These are phyloP conservation scores for Eudyptes chrysolophus DNA, from an alignment of 2,113 vertebrate species.

Conservation along the genomic window DNA sequence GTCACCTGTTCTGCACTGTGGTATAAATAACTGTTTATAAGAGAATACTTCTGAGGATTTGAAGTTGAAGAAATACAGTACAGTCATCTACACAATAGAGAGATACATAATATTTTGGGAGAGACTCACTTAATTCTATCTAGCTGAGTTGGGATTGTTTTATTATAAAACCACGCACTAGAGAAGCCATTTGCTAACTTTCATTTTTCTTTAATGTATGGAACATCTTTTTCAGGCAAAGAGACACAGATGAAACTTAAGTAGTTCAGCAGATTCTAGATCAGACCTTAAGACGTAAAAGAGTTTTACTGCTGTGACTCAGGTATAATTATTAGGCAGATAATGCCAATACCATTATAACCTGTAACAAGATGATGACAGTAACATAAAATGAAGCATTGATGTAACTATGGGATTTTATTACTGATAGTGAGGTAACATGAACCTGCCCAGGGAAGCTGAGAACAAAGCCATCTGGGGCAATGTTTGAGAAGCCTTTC, in stretches of 20 bases:
- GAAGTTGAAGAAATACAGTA: neutral
- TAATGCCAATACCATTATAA: slow-evolving; percentile 17
- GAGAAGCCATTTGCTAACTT: neutral
- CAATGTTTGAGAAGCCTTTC: neutral
- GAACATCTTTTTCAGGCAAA: neutral
- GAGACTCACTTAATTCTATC: neutral
- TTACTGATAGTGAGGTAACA: neutral
- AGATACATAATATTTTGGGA: neutral
- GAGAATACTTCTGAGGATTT: neutral
- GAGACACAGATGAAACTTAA: neutral
- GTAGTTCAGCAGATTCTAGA: neutral
- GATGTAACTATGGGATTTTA: neutral
- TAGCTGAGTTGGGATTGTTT: neutral
- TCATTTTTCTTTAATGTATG: neutral
- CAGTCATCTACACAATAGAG: neutral
- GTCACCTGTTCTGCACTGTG: neutral
- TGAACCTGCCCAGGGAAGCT: neutral
- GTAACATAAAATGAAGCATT: slow-evolving; percentile 2
- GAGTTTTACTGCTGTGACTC: neutral
- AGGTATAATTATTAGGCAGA: slow-evolving; percentile 23
- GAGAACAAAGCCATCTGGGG: slow-evolving; percentile 4
- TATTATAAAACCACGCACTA: neutral
- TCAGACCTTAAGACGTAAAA: neutral
- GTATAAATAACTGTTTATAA: neutral
- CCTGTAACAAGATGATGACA: slow-evolving; percentile 3